Evolutionary conservation across 1,140 invertebrate genomes (phyloP), one percentile per base, ranked within the genome.

Genomic region (Cataglyphis hispanica): DNA sequence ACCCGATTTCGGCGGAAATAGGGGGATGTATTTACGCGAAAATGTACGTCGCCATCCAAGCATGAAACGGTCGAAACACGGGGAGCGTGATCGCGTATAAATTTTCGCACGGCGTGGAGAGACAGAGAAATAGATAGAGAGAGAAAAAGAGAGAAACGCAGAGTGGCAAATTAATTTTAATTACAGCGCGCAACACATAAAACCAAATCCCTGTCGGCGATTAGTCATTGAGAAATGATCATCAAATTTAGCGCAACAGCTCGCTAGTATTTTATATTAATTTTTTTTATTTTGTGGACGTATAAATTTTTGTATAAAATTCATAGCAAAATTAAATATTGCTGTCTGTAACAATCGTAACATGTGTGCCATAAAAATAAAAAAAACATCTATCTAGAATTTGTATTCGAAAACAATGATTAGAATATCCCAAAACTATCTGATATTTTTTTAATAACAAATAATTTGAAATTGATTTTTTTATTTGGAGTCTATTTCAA

Each of bases 81-180:
- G 53, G 25, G 5, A 19, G 2, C n/a, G 77, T 8, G 50, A 43
- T 72, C 25, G 67, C 22, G 8, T 43, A 61, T 25, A 37, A 83
- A 40, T 60, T 31, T 40, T 70, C 53, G 43, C 7, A 19, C 31
- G 13, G 13, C 76, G 67, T 13, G 16, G 46, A 50, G 46, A 50
- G 46, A 50, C 46, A 50, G 13, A 50, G 46, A 50, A 3, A 4
- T 31, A 46, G 11, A 46, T 1, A 46, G 43, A 46, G 11, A 46
- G 43, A 46, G 43, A 46, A 16, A 50, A 16, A 25, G 25, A 34
- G 10, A 72, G 27, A 31, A 2, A 25, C 43, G 10, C 46, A 50
- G 16, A 50, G 25, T 74, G 25, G 37, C 53, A 61, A 72, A 72
- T 60, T 61, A 58, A 74, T 74, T 83, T 83, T 61, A 83, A 83